phyloP scores from a whole-genome alignment of 2,888 invertebrate species.

The Himalopsyche anomala region DNA sequence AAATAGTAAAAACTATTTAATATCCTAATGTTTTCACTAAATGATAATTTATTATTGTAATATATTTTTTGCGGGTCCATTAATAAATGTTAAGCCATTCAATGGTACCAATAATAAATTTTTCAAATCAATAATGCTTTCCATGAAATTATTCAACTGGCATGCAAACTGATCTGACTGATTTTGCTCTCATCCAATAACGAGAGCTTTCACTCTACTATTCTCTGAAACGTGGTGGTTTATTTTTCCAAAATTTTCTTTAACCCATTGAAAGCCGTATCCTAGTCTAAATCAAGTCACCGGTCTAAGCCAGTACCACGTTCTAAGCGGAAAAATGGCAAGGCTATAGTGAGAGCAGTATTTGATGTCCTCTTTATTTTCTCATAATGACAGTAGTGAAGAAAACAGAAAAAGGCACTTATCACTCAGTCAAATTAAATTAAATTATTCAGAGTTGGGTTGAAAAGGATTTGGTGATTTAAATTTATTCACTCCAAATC shows the following conservation, averaged over 20 bases:
- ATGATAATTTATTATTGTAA: too few relatives aligned
- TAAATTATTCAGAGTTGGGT: conserved; percentile 40
- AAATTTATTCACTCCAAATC: conserved; percentile 34
- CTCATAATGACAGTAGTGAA: conserved; percentile 27
- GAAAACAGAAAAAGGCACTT: conserved; percentile 42
- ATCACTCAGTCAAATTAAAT: conserved; percentile 41
- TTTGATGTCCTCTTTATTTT: conserved; percentile 37
- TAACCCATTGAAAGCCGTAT: conserved; percentile 28
- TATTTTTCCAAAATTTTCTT: background rate
- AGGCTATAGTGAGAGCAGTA: conserved; percentile 19
- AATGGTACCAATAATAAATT: too few relatives aligned
- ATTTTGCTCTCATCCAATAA: too few relatives aligned
- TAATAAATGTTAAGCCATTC: too few relatives aligned
- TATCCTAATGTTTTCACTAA: too few relatives aligned
- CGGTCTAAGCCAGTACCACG: background rate
- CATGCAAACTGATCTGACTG: too few relatives aligned
- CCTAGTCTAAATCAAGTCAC: conserved; percentile 2
- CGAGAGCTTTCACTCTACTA: too few relatives aligned
- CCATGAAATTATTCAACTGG: too few relatives aligned
- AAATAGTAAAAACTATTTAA: too few relatives aligned
- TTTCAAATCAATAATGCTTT: too few relatives aligned
- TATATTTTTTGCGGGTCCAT: too few relatives aligned
- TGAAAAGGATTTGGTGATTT: conserved; percentile 30
- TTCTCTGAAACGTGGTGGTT: too few relatives aligned
- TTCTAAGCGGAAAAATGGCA: background rate